Evolutionary conservation across 2,888 invertebrate genomes (phyloP), one percentile per base, ranked within the genome.

Genomic region (Archips crataeganus): DNA sequence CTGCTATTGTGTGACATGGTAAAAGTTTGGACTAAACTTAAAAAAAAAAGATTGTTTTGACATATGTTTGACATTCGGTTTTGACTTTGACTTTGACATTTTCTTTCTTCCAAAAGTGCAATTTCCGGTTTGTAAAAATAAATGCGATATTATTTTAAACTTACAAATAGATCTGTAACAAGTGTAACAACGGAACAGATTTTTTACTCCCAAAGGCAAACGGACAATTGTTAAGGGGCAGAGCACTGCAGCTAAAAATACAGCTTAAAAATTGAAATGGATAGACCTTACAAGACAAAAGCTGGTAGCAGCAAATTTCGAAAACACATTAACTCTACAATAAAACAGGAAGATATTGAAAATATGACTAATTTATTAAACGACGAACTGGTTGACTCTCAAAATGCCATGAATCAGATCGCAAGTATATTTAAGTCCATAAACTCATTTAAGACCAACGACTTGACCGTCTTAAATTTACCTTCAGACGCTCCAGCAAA

Each of bases 301-400:
- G 63, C 63, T n/a, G 68, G 63, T 34, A 79, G 85, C 32, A 80
- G 78, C 45, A 81, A 85, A 71, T 89, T 89, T 75, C 80, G 87
- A 0, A 85, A 88, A 9, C 91, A 89, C 75, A 77, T 93, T 11
- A 85, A 88, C 70, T 87, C 90, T 1, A 79, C 88, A 74, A 84
- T 88, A n/a, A 88, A 88, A 77, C 76, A 92, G 64, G 85, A 90
- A 75, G 85, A 88, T 36, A 78, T 94, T 47, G 89, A 92, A 78
- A 87, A 84, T 80, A 88, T 93, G 79, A 93, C 93, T 11, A 84
- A 85, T 54, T 83, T 85, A 72, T 81, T 94, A 75, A 88, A 89
- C 75, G 81, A 83, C 71, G 92, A 93, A 76, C 82, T 93, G 39
- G 85, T 83, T 62, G 89, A 92, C 77, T 93, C 92, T 0, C 91